Evolutionary conservation across 2,797 vertebrate genomes (phyloP).

Genomic region (Xyrichtys novacula): DNA sequence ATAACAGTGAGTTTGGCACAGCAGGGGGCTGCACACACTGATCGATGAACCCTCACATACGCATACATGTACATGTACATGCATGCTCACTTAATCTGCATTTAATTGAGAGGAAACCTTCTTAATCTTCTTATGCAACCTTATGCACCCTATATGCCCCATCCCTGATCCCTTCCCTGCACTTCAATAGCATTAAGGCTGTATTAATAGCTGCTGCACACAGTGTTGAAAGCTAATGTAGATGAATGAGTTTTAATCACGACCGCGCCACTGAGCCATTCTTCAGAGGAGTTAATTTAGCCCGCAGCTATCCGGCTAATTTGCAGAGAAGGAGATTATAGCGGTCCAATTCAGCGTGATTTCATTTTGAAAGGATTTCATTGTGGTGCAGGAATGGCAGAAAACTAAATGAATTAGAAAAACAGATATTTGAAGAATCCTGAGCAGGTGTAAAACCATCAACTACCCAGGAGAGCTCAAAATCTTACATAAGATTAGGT

Average conservation of each 20-base stretch:
- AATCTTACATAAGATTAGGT: neutral
- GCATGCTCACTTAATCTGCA: constrained; percentile 17
- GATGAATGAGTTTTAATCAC: constrained; percentile 57
- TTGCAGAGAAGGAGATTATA: constrained; percentile 6
- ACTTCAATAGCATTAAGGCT: constrained; percentile 36
- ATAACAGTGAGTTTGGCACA: constrained; percentile 3
- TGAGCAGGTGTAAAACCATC: neutral
- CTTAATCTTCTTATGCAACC: constrained; percentile 41
- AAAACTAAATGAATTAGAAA: neutral
- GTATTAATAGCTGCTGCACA: constrained; percentile 43
- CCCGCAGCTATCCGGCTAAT: constrained; percentile 34
- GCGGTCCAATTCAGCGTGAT: neutral
- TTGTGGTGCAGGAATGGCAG: neutral
- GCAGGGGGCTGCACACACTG: neutral
- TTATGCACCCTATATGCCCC: constrained; percentile 4
- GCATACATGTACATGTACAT: neutral
- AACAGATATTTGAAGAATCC: neutral
- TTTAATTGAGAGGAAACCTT: constrained; percentile 46
- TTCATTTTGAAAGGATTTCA: neutral
- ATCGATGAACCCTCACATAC: constrained; percentile 1
- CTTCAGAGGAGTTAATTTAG: constrained; percentile 36
- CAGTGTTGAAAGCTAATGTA: constrained; percentile 41
- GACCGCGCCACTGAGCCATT: constrained; percentile 34
- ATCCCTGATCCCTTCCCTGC: constrained; percentile 40
- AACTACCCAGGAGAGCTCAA: neutral